phyloP scores from a whole-genome alignment of 37 sponge, comb jelly and placozoan genomes.

The Cladorhizidae sp. region DNA sequence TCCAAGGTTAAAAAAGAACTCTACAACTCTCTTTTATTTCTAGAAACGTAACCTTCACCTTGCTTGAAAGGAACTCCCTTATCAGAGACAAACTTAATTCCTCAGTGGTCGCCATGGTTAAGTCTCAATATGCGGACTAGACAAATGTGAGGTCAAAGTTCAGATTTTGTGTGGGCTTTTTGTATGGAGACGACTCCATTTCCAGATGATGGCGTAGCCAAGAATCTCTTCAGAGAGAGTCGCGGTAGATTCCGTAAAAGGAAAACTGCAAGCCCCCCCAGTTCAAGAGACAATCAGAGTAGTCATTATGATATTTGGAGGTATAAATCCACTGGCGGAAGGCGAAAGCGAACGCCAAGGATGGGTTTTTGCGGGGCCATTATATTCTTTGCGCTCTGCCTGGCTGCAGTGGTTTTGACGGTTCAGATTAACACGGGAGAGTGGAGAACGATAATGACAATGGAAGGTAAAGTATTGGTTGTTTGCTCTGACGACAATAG shows the following conservation, averaged over 20 bases:
- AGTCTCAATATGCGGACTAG: too few species aligned
- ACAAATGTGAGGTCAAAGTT: not conserved
- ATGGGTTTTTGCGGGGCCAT: conserved; percentile 20
- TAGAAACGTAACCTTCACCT: conserved; percentile 27
- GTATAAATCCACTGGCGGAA: not conserved
- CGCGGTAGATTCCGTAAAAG: too few species aligned
- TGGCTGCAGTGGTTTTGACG: not conserved
- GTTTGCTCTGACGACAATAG: too few species aligned
- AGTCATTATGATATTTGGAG: too few species aligned
- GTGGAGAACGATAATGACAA: not conserved
- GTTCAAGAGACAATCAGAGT: too few species aligned
- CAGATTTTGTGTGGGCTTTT: not conserved
- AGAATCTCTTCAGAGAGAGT: not conserved
- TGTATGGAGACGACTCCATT: not conserved
- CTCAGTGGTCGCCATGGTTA: conserved; percentile 31
- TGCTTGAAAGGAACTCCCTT: conserved; percentile 68
- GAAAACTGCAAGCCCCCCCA: not conserved
- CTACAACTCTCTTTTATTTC: too few species aligned
- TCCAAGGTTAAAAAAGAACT: too few species aligned
- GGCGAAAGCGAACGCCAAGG: not conserved
- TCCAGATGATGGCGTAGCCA: conserved; percentile 14
- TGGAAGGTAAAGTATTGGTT: too few species aligned
- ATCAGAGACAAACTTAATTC: conserved; percentile 50
- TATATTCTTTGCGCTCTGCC: conserved; percentile 29
- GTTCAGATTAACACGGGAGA: conserved; percentile 11